A percentile compares a stretch with the other conserved stretches of the same genome.
phyloP scores from a whole-genome alignment of 2,113 vertebrate species.

The Dipodomys merriami region DNA sequence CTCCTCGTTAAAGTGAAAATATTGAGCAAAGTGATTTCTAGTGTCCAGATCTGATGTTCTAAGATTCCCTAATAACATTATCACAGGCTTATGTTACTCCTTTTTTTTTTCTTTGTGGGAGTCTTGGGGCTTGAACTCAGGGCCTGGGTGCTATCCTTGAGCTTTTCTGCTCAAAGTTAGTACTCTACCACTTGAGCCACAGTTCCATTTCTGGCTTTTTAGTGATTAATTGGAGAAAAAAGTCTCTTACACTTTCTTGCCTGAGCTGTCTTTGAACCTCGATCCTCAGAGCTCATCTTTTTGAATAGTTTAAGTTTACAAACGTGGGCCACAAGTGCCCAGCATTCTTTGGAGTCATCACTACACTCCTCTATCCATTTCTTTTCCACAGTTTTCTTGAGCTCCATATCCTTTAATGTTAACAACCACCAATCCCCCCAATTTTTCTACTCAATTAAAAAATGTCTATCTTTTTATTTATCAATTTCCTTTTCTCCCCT shows the following conservation, averaged over 20 bases:
- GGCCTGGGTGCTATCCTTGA: too few relatives aligned
- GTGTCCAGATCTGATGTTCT: neutral
- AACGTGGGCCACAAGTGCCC: too few relatives aligned
- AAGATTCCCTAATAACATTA: neutral
- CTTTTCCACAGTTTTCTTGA: neutral
- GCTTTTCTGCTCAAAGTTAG: too few relatives aligned
- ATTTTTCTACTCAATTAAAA: neutral
- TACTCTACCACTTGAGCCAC: too few relatives aligned
- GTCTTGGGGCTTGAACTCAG: too few relatives aligned
- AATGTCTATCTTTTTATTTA: neutral
- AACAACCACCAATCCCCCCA: neutral
- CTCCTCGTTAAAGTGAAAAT: neutral
- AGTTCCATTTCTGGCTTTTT: too few relatives aligned
- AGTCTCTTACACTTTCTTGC: too few relatives aligned
- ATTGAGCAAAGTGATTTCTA: conserved; percentile 21
- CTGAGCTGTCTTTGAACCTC: too few relatives aligned
- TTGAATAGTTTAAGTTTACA: too few relatives aligned
- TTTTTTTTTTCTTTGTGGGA: neutral
- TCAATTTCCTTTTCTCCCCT: neutral
- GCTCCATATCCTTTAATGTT: neutral
- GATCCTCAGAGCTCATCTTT: too few relatives aligned
- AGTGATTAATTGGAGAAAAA: too few relatives aligned
- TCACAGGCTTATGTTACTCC: neutral
- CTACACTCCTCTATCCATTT: neutral
- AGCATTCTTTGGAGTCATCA: neutral